A percentile compares a stretch with the other conserved stretches of the same genome.
Evolutionary conservation across 2,888 invertebrate species (phyloP).

Genomic region (Adela reaumurella): DNA sequence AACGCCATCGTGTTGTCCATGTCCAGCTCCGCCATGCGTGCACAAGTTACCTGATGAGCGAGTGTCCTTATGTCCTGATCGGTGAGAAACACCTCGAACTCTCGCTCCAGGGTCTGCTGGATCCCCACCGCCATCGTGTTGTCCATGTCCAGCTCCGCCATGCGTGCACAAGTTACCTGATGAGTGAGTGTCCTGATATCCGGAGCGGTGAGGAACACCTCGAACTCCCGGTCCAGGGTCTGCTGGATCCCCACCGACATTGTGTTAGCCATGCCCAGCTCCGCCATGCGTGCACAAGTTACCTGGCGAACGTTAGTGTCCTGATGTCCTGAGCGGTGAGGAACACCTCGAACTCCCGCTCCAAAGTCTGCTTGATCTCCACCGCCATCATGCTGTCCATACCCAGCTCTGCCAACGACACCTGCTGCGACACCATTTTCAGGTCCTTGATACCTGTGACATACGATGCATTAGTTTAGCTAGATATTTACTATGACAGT

Average conservation of each 20-base stretch:
- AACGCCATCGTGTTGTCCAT: constrained; percentile 98
- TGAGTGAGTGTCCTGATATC: constrained; percentile 81
- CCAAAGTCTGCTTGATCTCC: constrained; percentile 90
- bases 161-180: no score
- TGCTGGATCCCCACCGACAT: constrained; percentile 97
- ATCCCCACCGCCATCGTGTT: constrained; percentile 87
- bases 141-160: constrained; percentile 94
- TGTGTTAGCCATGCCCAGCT: constrained; percentile 95
- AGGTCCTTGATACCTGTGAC: constrained; percentile 58
- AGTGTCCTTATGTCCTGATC: no score
- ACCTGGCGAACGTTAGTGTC: constrained; percentile 71
- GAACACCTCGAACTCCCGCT: constrained; percentile 84
- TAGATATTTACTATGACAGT: no score
- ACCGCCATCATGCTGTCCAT: constrained; percentile 98
- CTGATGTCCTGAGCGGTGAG: constrained; percentile 84
- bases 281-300: no score
- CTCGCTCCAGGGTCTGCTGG: no score
- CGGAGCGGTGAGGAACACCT: constrained; percentile 79
- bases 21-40: constrained; percentile 89
- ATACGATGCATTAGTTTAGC: no score
- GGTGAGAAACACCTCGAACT: no score
- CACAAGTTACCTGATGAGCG: no score
- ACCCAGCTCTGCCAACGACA: constrained; percentile 84
- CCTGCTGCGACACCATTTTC: constrained; percentile 66
- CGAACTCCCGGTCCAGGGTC: constrained; percentile 84